Evolutionary conservation across 2,888 invertebrate species (phyloP).

Genomic region (Drosophila cognata): DNA sequence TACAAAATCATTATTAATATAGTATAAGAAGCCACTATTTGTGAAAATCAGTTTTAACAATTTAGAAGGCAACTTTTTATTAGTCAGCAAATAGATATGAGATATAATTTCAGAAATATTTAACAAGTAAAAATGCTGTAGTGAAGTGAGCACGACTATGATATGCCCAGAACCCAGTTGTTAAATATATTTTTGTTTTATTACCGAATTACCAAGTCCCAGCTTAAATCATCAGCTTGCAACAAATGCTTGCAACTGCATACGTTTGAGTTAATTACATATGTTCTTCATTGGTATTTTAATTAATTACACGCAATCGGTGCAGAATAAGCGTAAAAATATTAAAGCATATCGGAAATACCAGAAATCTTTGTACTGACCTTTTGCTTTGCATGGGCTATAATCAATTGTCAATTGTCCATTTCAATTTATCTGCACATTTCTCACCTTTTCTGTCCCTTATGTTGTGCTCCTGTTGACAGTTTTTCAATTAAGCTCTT

Average conservation of each 20-base stretch:
- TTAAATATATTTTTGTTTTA: too few species aligned
- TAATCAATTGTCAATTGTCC: conserved; percentile 23
- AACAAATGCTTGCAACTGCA: not conserved
- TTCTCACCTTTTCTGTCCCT: conserved; percentile 13
- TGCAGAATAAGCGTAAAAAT: not conserved
- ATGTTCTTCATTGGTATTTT: not conserved
- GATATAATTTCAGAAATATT: not conserved
- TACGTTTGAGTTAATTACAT: not conserved
- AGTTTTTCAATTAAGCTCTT: conserved; percentile 62
- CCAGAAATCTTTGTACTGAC: not conserved
- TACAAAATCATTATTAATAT: not conserved
- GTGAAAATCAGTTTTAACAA: not conserved
- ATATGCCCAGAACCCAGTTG: too few species aligned
- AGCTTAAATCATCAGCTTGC: not conserved
- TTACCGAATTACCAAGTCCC: not conserved
- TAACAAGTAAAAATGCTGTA: not conserved
- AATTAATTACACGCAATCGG: not conserved
- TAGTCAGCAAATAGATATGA: not conserved
- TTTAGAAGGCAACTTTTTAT: not conserved
- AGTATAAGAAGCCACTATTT: not conserved
- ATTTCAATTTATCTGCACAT: not conserved
- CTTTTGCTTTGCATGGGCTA: not conserved
- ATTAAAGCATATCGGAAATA: not conserved
- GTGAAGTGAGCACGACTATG: not conserved
- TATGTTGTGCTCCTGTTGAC: conserved; percentile 15